Conservation (phyloP, 2,797 vertebrate genomes). For the Rhinophrynus dorsalis region DNA sequence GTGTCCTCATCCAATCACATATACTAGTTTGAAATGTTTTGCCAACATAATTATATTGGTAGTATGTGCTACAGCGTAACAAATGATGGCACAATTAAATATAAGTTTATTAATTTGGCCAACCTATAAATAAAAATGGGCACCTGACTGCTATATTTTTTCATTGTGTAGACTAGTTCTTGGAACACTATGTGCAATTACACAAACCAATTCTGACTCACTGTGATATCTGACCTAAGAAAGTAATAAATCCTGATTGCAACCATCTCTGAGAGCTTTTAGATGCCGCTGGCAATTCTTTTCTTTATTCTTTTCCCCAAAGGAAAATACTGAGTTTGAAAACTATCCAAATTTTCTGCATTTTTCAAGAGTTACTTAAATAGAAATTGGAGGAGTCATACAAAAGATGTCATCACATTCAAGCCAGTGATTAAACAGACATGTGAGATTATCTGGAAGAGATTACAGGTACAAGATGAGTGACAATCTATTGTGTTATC, state of each 20-base stretch:
- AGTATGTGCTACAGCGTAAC: conserved; percentile 3
- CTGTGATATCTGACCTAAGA: conserved; percentile 33
- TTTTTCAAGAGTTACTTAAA: conserved; percentile 8
- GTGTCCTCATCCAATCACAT: conserved; percentile 14
- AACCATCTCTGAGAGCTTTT: conserved; percentile 13
- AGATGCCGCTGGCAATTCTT: conserved; percentile 1
- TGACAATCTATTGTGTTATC: background rate
- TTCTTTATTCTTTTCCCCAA: conserved; percentile 19
- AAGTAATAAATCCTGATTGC: conserved; percentile 12
- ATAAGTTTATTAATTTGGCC: background rate
- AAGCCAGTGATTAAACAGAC: background rate
- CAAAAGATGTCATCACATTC: background rate
- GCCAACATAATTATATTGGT: conserved; percentile 33
- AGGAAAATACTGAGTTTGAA: conserved; percentile 31
- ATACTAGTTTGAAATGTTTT: background rate
- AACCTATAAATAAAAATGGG: conserved; percentile 12
- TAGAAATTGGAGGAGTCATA: background rate
- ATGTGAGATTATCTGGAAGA: background rate
- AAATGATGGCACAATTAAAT: conserved; percentile 5
- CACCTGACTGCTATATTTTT: conserved; percentile 23
- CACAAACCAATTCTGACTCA: conserved; percentile 30
- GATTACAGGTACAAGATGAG: background rate
- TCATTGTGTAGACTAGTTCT: conserved; percentile 26
- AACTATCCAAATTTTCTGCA: conserved; percentile 16
- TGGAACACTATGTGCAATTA: conserved; percentile 2